Conservation (phyloP, 1,140 invertebrate species). For the Dolichoris vasculosae region DNA sequence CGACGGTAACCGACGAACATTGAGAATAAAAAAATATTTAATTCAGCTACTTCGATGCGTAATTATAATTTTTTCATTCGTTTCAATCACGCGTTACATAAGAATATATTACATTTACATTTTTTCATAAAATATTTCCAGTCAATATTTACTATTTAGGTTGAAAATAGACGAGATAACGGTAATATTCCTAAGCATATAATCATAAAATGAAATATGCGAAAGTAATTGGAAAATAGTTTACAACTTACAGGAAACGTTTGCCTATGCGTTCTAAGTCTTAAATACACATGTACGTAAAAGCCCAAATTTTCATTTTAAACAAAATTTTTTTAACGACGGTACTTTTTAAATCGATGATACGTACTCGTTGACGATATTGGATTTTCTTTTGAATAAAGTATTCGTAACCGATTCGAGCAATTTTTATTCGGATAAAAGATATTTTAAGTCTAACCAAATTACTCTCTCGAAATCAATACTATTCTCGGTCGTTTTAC, state of each 20-base stretch:
- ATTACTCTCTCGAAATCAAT: background rate
- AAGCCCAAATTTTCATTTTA: too few relatives aligned
- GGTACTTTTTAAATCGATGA: too few relatives aligned
- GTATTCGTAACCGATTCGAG: too few relatives aligned
- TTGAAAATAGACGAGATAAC: background rate
- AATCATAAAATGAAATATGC: background rate
- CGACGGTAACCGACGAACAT: background rate
- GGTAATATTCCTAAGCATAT: background rate
- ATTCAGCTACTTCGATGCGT: background rate
- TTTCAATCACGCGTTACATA: background rate
- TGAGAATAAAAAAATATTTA: background rate
- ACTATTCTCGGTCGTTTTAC: background rate
- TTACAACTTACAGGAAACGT: background rate
- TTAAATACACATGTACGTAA: background rate
- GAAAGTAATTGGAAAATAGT: background rate
- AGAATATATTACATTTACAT: background rate
- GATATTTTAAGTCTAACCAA: background rate
- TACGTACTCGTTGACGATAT: too few relatives aligned
- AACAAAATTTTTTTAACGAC: too few relatives aligned
- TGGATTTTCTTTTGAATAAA: too few relatives aligned
- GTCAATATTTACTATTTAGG: background rate
- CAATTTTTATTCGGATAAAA: background rate
- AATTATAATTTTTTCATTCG: background rate
- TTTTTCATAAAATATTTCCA: background rate
- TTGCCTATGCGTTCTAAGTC: background rate